These are phyloP conservation scores for Xestia sexstrigata DNA, from an alignment of 2,888 invertebrate species.

Conservation along the genomic window DNA sequence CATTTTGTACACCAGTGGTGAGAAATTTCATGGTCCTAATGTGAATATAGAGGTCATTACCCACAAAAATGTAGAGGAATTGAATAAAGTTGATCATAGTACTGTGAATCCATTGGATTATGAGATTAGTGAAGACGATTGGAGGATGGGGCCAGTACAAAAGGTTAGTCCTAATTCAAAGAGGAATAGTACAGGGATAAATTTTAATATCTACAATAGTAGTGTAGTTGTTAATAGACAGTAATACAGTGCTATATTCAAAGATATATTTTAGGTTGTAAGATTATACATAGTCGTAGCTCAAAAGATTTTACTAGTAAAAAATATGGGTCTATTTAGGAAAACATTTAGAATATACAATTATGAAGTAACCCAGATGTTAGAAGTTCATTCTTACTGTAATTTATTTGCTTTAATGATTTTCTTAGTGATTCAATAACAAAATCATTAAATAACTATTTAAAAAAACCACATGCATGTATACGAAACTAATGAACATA, in stretches of 20 bases:
- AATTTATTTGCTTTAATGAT: not conserved
- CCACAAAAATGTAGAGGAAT: slow-evolving; percentile 1
- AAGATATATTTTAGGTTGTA: slow-evolving; percentile 59
- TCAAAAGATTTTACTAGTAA: not conserved
- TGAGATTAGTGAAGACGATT: slow-evolving; percentile 72
- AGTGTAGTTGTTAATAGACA: slow-evolving; percentile 64
- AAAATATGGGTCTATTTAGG: not conserved
- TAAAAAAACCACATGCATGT: not conserved
- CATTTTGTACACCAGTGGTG: slow-evolving; percentile 42
- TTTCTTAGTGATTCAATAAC: not conserved
- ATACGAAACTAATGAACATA: not conserved
- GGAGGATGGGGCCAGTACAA: slow-evolving; percentile 69
- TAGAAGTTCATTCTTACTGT: not conserved
- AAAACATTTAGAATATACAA: not conserved
- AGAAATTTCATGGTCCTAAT: slow-evolving; percentile 10
- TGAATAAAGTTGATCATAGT: slow-evolving; percentile 32
- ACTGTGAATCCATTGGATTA: slow-evolving; percentile 63
- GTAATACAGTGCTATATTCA: slow-evolving; percentile 34
- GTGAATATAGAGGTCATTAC: slow-evolving; percentile 11
- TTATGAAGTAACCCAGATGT: not conserved
- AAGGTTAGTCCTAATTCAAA: not conserved
- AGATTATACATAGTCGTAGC: not conserved
- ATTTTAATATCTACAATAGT: slow-evolving; percentile 70
- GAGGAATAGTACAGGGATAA: slow-evolving; percentile 39
- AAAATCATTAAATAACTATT: not conserved